phyloP scores from a whole-genome alignment of 2,888 invertebrate species.

The Loripinus fragilis region DNA sequence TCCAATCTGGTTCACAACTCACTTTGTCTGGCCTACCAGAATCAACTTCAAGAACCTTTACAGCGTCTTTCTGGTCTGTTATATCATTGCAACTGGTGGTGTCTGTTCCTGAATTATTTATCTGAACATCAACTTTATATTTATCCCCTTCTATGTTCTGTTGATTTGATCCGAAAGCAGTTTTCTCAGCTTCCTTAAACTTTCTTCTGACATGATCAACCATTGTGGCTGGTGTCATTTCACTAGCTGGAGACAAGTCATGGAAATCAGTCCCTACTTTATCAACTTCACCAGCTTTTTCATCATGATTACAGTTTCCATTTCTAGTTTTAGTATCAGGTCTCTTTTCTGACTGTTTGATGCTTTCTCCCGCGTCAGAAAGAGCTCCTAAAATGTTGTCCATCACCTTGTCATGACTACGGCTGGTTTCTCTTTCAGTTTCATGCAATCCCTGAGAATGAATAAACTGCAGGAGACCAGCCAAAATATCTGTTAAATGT shows the following conservation, averaged over 20 bases:
- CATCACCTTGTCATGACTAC: background rate
- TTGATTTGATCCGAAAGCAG: background rate
- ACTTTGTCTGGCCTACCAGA: background rate
- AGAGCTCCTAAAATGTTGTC: background rate
- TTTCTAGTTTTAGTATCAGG: background rate
- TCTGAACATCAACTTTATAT: background rate
- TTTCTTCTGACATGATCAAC: constrained; percentile 32
- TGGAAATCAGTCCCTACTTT: background rate
- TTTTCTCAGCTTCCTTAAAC: background rate
- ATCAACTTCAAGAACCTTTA: background rate
- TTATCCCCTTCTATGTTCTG: background rate
- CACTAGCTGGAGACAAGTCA: background rate
- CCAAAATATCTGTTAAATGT: constrained; percentile 87
- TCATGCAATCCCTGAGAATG: constrained; percentile 5
- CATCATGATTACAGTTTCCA: background rate
- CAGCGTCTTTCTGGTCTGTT: background rate
- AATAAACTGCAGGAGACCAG: constrained; percentile 88
- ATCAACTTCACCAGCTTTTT: background rate
- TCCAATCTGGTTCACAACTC: too few species aligned
- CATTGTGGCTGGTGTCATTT: constrained; percentile 39
- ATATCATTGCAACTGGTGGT: too few species aligned
- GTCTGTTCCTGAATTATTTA: background rate
- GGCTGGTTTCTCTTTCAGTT: background rate
- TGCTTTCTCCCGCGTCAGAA: background rate
- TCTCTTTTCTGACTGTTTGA: background rate